Conservation (phyloP, 1,140 invertebrate species). For the Galleria mellonella region DNA sequence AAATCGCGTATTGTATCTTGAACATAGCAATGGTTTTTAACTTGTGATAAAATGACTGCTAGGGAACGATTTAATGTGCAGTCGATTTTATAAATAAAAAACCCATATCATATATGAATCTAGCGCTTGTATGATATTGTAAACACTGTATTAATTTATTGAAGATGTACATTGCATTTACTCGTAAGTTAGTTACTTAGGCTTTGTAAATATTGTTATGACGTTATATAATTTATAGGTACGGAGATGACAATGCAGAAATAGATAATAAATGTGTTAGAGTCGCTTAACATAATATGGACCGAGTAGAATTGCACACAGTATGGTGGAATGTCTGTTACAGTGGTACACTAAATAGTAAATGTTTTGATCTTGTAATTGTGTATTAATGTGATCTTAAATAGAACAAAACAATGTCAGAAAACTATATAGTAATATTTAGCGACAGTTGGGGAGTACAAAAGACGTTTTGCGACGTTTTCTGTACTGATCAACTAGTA, state of each 20-base stretch:
- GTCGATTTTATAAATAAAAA: conserved; percentile 54
- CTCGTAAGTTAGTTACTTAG: conserved; percentile 66
- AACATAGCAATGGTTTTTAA: conserved; percentile 9
- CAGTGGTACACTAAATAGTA: conserved; percentile 37
- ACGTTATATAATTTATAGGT: conserved; percentile 74
- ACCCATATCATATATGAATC: conserved; percentile 68
- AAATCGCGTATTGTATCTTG: not conserved
- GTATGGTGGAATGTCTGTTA: conserved; percentile 51
- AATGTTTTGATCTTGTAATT: conserved; percentile 60
- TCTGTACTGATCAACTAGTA: conserved; percentile 15
- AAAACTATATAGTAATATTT: conserved; percentile 17
- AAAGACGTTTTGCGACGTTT: conserved; percentile 16
- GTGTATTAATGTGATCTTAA: conserved; percentile 55
- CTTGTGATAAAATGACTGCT: conserved; percentile 55
- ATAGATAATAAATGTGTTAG: conserved; percentile 65
- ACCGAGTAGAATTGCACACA: conserved; percentile 57
- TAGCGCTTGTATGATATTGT: conserved; percentile 72
- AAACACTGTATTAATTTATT: conserved; percentile 69
- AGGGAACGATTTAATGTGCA: conserved; percentile 34
- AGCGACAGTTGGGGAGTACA: conserved; percentile 17
- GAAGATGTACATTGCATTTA: conserved; percentile 70
- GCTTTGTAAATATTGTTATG: conserved; percentile 75
- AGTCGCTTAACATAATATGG: conserved; percentile 54
- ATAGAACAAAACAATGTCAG: conserved; percentile 26
- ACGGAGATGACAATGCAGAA: conserved; percentile 39